These are phyloP conservation scores for Porites australiensis DNA, from an alignment of 64 coral and sea anemone genomes.

Conservation along the genomic window DNA sequence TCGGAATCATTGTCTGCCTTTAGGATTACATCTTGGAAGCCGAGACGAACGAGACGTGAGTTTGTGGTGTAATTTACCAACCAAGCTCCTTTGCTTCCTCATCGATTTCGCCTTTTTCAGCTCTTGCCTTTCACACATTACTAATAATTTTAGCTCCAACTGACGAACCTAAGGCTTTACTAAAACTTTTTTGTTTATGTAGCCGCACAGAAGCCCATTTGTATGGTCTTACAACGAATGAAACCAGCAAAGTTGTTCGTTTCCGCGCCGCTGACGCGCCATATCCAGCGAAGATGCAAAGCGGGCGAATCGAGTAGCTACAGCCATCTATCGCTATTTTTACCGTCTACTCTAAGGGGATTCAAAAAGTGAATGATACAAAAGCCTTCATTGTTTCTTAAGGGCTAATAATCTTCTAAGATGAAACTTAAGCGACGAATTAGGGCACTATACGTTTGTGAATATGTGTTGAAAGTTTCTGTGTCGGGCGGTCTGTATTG, in stretches of 20 bases:
- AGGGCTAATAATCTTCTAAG: constrained; percentile 9
- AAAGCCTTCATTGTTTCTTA: constrained; percentile 1
- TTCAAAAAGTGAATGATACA: constrained; percentile 41
- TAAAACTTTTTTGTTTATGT: background rate
- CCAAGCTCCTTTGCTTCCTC: constrained; percentile 23
- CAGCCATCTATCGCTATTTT: constrained; percentile 44
- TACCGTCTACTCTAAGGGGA: background rate
- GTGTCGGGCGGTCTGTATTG: constrained; percentile 22
- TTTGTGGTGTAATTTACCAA: constrained; percentile 9
- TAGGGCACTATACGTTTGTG: background rate
- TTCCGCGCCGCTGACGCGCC: constrained; percentile 30
- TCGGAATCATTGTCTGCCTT: background rate
- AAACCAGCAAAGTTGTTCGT: constrained; percentile 32
- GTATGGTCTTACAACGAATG: background rate
- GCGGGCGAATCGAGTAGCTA: background rate
- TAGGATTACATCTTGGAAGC: constrained; percentile 3
- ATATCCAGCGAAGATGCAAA: background rate
- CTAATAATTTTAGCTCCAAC: background rate
- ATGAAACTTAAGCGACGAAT: background rate
- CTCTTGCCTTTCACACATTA: constrained; percentile 3
- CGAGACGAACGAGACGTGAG: constrained; percentile 2
- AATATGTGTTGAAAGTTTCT: constrained; percentile 10
- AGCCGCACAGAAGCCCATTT: background rate
- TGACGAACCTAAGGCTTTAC: background rate
- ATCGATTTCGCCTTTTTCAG: constrained; percentile 21